phyloP scores from a whole-genome alignment of 2,888 invertebrate genomes.

The Pseudococcus viburni region DNA sequence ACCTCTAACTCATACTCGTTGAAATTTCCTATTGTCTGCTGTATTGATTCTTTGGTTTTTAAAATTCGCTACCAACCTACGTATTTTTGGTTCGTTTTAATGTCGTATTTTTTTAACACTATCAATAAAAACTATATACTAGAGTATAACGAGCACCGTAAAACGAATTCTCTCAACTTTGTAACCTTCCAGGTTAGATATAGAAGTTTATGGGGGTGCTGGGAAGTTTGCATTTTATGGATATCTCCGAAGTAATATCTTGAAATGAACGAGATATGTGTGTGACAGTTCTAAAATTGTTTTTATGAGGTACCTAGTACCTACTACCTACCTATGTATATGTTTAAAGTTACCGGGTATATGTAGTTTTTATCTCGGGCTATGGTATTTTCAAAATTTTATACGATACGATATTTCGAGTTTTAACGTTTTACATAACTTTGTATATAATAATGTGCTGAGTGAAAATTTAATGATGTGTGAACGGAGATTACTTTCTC shows the following conservation, averaged over 20 bases:
- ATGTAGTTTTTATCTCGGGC: background rate
- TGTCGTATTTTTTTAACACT: background rate
- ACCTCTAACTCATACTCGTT: background rate
- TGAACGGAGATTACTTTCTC: no score
- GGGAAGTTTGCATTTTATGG: slow-evolving; percentile 11
- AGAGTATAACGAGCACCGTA: background rate
- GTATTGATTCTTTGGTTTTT: background rate
- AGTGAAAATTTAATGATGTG: no score
- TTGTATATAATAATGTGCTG: no score
- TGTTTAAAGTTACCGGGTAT: background rate
- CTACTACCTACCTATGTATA: background rate
- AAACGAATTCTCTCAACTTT: background rate
- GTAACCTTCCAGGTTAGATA: background rate
- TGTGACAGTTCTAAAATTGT: slow-evolving; percentile 25
- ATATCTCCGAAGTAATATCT: background rate
- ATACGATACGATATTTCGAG: background rate
- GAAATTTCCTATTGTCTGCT: background rate
- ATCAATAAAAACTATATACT: background rate
- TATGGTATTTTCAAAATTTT: slow-evolving; percentile 8
- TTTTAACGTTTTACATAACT: no score
- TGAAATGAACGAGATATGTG: slow-evolving; percentile 3
- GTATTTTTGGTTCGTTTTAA: background rate
- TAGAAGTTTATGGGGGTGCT: slow-evolving; percentile 8
- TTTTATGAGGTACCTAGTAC: background rate
- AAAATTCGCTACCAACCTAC: background rate